Evolutionary conservation across 2,888 invertebrate species (phyloP).

Genomic region (Eueremaeus valkanovi): DNA sequence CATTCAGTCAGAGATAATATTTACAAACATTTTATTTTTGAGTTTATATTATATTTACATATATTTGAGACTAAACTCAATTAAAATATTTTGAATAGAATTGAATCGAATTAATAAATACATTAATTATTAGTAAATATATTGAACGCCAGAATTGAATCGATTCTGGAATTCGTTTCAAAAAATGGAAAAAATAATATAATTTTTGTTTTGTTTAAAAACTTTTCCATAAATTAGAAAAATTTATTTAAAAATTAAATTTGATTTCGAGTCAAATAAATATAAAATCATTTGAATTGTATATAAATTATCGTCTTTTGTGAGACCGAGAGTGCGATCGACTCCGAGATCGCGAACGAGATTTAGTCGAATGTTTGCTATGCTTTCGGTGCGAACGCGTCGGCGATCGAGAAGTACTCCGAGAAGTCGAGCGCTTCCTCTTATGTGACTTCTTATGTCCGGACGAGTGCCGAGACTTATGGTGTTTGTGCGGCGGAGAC

Average conservation of each 20-base stretch:
- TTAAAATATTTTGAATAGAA: too few relatives aligned
- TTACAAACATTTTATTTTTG: too few relatives aligned
- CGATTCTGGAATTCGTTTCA: too few relatives aligned
- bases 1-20: too few relatives aligned
- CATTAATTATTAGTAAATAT: too few relatives aligned
- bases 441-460: constrained; percentile 6
- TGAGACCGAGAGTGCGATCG: constrained; percentile 21
- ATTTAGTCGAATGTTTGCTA: constrained; percentile 9
- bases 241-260: background rate
- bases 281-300: background rate
- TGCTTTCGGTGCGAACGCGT: background rate
- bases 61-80: too few relatives aligned
- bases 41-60: too few relatives aligned
- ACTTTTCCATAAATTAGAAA: background rate
- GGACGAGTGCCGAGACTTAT: background rate
- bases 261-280: background rate
- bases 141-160: too few relatives aligned
- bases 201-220: background rate
- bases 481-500: constrained; percentile 16
- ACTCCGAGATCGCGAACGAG: constrained; percentile 28
- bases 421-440: background rate
- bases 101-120: too few relatives aligned
- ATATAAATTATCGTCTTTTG: background rate
- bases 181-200: too few relatives aligned
- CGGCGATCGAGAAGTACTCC: background rate